Evolutionary conservation across 2,113 vertebrate species (phyloP).

Genomic region (Rhizomys pruinosus): DNA sequence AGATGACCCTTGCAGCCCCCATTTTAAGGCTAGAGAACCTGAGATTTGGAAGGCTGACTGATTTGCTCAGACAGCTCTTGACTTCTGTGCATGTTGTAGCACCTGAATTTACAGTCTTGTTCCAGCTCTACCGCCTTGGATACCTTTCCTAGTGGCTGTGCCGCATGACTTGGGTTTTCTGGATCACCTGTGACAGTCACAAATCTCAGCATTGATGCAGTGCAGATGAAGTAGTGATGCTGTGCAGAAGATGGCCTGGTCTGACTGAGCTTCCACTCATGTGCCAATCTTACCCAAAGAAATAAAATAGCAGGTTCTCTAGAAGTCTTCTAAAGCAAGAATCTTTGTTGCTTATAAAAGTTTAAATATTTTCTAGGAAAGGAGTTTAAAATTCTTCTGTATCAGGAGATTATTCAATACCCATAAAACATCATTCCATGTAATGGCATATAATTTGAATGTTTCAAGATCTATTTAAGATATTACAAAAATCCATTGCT

Average conservation of each 20-base stretch:
- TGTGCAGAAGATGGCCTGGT: neutral
- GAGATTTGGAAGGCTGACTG: neutral
- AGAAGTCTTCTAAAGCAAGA: conserved; percentile 21
- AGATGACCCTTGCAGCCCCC: neutral
- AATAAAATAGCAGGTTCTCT: neutral
- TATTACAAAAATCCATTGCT: conserved; percentile 64
- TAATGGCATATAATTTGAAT: conserved; percentile 71
- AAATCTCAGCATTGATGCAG: neutral
- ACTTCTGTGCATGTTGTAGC: no score
- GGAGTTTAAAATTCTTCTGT: conserved; percentile 49
- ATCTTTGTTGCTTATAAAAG: conserved; percentile 13
- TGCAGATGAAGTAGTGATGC: neutral
- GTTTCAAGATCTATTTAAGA: conserved; percentile 74
- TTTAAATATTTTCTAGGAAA: conserved; percentile 59
- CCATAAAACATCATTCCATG: conserved; percentile 67
- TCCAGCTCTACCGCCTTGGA: neutral
- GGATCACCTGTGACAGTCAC: neutral
- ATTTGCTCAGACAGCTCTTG: neutral
- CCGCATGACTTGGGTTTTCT: neutral
- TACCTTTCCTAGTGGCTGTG: neutral
- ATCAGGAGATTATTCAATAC: conserved; percentile 65
- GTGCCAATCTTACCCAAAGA: conserved; percentile 20
- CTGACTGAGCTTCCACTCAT: neutral
- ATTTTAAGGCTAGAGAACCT: neutral
- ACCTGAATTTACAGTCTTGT: neutral